Base-by-base conservation (phyloP, 2,797 vertebrate genomes). In the Dicrostonyx torquatus region DNA sequence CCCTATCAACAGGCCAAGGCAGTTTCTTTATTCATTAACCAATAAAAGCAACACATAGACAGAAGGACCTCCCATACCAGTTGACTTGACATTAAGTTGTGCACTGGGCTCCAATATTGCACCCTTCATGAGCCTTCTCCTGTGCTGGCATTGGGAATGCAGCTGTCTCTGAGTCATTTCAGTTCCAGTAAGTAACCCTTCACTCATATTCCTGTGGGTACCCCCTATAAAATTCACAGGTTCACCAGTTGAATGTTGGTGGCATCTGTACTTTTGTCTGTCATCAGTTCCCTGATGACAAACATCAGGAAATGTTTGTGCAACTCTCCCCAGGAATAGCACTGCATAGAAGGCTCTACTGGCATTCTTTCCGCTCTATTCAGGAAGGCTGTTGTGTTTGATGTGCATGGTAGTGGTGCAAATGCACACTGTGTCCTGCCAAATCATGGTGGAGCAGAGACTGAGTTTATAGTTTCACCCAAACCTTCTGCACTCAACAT, bases 281-380 rank as follows among this genome's bases (percentile, higher is more conserved):
- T 24, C 62, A 68, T 85, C 34, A 68, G 29, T 85, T 84, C 31
- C 31, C 62, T n/a, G n/a, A n/a, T n/a, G n/a, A n/a, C n/a, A n/a
- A n/a, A n/a, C n/a, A n/a, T n/a, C n/a, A n/a, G 6, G 22, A 68
- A 68, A 68, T 68, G 6, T 14, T 15, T 48, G 31, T 50, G 14
- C 31, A 50, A 66, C n/a, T 68, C 3, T 50, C 31, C 29, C 12
- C 40, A 17, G 62, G 15, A 14, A 64, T 34, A 64, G 40, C 29
- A 0, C 34, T 18, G 0, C 29, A 3, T 6, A 34, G 60, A n/a
- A 22, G 11, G 12, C 18, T 12, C 26, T 26, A 1, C 3, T 8
- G 26, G 4, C 13, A 1, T 89, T 87, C 7, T 86, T 90, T 14
- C 53, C 10, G n/a, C 31, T 68, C 0, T 64, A 3, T 34, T n/a